Conservation (phyloP, 2,113 vertebrate species). For the Cinclus cinclus region DNA sequence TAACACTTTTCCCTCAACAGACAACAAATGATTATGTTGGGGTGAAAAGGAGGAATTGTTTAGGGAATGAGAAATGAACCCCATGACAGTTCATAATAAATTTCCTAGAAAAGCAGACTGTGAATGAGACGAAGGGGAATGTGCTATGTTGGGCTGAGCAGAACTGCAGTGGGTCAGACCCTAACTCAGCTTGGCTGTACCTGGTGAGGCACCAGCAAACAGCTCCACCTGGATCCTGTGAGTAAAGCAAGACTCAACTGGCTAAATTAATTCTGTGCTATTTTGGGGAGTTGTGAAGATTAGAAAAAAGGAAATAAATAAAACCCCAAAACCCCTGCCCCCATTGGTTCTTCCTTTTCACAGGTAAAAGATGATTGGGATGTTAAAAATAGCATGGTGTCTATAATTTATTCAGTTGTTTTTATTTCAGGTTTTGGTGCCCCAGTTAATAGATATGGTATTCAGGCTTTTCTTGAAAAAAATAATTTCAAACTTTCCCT, state of each 20-base stretch:
- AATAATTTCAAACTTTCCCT: not conserved
- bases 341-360: not conserved
- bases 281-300: not conserved
- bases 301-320: not conserved
- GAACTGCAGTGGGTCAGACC: fast-evolving
- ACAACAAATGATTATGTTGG: not conserved
- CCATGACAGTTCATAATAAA: not conserved
- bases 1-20: not conserved
- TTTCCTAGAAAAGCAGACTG: not conserved
- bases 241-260: not conserved
- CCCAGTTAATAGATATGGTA: not conserved
- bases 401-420: not conserved
- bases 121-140: not conserved
- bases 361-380: not conserved
- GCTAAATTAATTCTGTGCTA: not conserved
- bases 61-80: not conserved
- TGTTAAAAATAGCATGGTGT: not conserved
- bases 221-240: not conserved
- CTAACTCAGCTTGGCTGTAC: not conserved
- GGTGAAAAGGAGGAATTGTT: not conserved
- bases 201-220: not conserved
- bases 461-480: not conserved
- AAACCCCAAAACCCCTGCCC: not conserved
- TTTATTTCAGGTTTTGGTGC: not conserved
- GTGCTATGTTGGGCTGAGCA: not conserved